These are phyloP conservation scores for Halictus rubicundus DNA, from an alignment of 1,140 invertebrate genomes.

Conservation along the genomic window DNA sequence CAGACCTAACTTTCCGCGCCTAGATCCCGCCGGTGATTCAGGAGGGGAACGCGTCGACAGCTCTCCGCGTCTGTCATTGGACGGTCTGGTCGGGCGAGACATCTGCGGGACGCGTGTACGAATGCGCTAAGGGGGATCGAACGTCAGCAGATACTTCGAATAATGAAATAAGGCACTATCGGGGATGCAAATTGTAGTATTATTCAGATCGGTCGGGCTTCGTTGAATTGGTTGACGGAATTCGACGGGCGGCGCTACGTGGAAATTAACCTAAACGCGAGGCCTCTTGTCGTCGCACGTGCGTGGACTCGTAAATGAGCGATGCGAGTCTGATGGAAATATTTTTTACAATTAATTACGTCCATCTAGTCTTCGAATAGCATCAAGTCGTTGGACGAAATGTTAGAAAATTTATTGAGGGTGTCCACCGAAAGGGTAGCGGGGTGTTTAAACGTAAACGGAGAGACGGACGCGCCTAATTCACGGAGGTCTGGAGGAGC, in stretches of 20 bases:
- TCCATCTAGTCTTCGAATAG: too few relatives aligned
- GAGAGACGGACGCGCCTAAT: too few relatives aligned
- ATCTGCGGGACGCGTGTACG: constrained; percentile 39
- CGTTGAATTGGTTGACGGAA: background rate
- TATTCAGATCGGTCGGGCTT: constrained; percentile 4
- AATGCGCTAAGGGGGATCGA: constrained; percentile 25
- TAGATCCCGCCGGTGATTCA: background rate
- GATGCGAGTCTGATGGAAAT: too few relatives aligned
- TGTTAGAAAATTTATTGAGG: too few relatives aligned
- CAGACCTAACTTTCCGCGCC: background rate
- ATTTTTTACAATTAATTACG: too few relatives aligned
- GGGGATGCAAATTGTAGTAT: constrained; percentile 32
- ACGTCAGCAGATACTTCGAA: constrained; percentile 45
- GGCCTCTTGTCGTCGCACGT: too few relatives aligned
- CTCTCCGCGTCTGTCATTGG: constrained; percentile 34
- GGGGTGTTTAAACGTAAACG: too few relatives aligned
- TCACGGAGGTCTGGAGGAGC: too few relatives aligned
- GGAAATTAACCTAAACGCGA: background rate
- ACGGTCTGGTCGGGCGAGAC: constrained; percentile 29
- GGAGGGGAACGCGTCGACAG: constrained; percentile 12
- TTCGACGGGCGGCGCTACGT: background rate
- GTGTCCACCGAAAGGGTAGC: too few relatives aligned
- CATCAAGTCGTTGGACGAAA: too few relatives aligned
- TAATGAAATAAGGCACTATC: constrained; percentile 45
- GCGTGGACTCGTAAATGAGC: too few relatives aligned